Conservation (phyloP, 2,113 vertebrate genomes). For the Macaca fascicularis region DNA sequence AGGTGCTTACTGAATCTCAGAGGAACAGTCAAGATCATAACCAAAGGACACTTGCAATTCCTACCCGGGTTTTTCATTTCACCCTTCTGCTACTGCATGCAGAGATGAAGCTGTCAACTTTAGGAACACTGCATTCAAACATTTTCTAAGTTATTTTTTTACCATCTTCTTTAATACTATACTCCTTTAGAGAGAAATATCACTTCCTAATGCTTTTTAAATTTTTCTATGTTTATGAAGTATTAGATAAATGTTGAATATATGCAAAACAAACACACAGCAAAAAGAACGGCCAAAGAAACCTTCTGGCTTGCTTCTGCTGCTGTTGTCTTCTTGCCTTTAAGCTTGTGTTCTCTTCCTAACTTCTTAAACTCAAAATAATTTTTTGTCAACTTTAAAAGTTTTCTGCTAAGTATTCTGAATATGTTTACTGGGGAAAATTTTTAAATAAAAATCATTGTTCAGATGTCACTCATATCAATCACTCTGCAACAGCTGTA, state of each 20-base stretch:
- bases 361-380: constrained; percentile 27
- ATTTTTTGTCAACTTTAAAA: constrained; percentile 50
- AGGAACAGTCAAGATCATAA: neutral
- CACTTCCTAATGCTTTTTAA: neutral
- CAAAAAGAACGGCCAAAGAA: neutral
- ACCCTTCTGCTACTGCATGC: too few species aligned
- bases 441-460: constrained; percentile 70
- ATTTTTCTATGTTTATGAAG: neutral
- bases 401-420: constrained; percentile 46
- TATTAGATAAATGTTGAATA: neutral
- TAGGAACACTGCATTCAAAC: neutral
- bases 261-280: neutral
- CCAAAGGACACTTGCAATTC: neutral
- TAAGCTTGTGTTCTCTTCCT: neutral
- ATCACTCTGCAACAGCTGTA: constrained; percentile 59
- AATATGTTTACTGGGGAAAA: constrained; percentile 66
- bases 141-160: neutral
- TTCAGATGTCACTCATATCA: constrained; percentile 74
- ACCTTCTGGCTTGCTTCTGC: neutral
- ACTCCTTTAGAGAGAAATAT: neutral
- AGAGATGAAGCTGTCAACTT: neutral
- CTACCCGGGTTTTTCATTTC: accelerated
- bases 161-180: neutral
- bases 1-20: neutral
- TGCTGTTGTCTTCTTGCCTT: neutral